Base-by-base conservation (phyloP, 1,140 invertebrate genomes). In the Cotesia typhae region DNA sequence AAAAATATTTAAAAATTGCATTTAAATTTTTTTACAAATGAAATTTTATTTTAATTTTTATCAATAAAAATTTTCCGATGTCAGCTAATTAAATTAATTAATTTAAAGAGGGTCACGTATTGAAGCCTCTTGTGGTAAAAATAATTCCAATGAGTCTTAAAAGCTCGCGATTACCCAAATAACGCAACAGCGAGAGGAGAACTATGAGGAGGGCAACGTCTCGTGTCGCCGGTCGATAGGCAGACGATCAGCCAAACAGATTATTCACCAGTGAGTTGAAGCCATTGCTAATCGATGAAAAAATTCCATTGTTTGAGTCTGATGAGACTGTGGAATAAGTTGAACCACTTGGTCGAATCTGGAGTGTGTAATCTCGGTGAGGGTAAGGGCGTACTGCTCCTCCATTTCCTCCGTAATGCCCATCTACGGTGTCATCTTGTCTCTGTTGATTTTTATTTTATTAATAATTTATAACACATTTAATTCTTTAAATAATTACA, bases 261-360 rank as follows among this genome's bases (percentile, higher is more conserved):
- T 93, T 93, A 70, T 87, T 92, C 47, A 93, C 90, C 74, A 94
- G 87, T 76, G 89, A 94, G 77, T 92, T 93, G 76, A 94, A 90
- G 7, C 93, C 92, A 78, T 89, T 93, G 78, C 91, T 92, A 76
- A 94, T 90, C 41, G 92, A 92, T 52, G 92, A 92, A 77, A 94
- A 90, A 70, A 94, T 90, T 20, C 92, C 92, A 76, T 82, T 76
- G 87, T 85, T 74, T 68, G 81, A 78, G 37, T 79, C 82, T 71
- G 79, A 53, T 71, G 79, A 53, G 12, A 51, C 53, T 1, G 51
- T 35, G 47, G 66, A 47, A 55, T 53, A 67, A 36, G 47, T 67
- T 52, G 64, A 52, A 20, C 71, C 59, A 77, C 80, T 84, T 14
- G 83, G 84, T 71, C 80, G 79, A 63, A 83, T 83, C 75, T 82